phyloP scores from a whole-genome alignment of 2,113 vertebrate genomes.

The Carettochelys insculpta region DNA sequence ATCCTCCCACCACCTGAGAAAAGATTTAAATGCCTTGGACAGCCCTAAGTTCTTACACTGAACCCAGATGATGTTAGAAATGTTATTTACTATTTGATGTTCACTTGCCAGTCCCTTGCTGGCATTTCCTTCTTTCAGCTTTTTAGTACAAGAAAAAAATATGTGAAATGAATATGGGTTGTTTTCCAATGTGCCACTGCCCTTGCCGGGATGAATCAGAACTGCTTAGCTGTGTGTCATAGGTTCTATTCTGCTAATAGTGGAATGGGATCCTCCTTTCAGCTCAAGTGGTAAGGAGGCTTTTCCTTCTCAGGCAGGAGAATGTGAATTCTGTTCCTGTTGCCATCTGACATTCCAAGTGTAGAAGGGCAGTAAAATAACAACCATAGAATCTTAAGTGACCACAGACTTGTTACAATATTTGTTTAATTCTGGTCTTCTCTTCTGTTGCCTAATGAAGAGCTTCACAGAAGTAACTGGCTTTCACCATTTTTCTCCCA shows the following conservation, averaged over 20 bases:
- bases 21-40: not conserved
- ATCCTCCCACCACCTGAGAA: not conserved
- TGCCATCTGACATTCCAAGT: not conserved
- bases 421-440: not conserved
- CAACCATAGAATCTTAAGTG: not conserved
- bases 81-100: not conserved
- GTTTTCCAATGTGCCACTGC: not conserved
- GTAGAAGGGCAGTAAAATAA: not conserved
- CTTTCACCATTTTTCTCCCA: conserved; percentile 6
- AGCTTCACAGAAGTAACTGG: not conserved
- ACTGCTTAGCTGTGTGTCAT: not conserved
- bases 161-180: fast-evolving
- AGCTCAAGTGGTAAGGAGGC: not conserved
- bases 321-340: not conserved
- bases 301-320: not conserved
- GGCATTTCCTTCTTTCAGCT: not conserved
- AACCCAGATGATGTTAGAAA: not conserved
- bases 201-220: not conserved
- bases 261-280: not conserved
- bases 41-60: not conserved
- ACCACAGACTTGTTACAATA: not conserved
- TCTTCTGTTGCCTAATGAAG: conserved; percentile 5
- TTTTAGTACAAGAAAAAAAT: not conserved
- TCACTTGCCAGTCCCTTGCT: not conserved
- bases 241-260: not conserved